Evolutionary conservation across 2,113 vertebrate species (phyloP).

Genomic region (Burhinus bistriatus): DNA sequence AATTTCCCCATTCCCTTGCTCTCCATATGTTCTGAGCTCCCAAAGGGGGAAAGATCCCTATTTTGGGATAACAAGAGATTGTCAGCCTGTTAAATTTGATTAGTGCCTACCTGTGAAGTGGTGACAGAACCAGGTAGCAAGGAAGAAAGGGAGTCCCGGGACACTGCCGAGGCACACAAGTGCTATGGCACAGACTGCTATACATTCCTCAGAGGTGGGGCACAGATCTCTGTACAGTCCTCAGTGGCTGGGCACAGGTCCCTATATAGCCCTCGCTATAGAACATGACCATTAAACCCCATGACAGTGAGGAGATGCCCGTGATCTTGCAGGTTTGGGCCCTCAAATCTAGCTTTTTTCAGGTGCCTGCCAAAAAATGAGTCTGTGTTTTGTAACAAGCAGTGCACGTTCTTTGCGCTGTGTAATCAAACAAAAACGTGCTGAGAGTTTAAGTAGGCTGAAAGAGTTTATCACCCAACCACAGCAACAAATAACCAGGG

Average conservation of each 20-base stretch:
- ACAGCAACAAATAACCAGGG: not conserved
- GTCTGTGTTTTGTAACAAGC: not conserved
- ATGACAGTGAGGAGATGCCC: rapidly evolving
- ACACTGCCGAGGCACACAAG: not conserved
- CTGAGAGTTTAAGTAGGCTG: not conserved
- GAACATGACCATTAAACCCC: not conserved
- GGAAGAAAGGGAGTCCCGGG: not conserved
- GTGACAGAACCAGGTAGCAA: not conserved
- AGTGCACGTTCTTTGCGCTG: too few species aligned
- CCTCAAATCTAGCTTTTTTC: not conserved
- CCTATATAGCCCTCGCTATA: rapidly evolving
- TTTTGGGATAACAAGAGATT: not conserved
- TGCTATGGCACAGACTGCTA: not conserved
- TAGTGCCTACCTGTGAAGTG: not conserved
- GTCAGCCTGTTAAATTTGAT: not conserved
- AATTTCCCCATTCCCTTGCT: not conserved
- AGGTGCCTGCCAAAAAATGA: not conserved
- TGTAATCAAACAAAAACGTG: not conserved
- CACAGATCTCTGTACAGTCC: not conserved
- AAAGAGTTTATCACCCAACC: not conserved
- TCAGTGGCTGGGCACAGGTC: not conserved
- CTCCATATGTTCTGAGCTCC: not conserved
- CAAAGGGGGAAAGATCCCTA: not conserved
- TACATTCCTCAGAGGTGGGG: not conserved
- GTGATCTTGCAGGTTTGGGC: not conserved